Base-by-base conservation (phyloP, 2,797 vertebrate species). In the Takifugu rubripes region DNA sequence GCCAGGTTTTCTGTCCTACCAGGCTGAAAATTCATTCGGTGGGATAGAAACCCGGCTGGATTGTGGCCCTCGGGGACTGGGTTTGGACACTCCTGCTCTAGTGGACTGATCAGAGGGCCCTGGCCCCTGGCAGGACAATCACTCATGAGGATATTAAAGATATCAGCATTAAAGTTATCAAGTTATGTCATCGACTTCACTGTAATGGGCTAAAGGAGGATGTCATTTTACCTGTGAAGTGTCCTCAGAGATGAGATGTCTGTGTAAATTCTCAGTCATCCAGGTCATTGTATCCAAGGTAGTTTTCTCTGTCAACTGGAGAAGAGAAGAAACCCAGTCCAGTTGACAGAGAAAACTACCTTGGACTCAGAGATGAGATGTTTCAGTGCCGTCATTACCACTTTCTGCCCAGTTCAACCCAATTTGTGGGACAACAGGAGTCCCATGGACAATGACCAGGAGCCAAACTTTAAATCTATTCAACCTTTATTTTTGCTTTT, bases 211-310 rank as follows among this genome's bases (percentile, higher is more conserved):
- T 43, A 43, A 43, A 44, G 4, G n/a, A 44, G 2, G 5, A 44
- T 17, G 7, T 21, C 3, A 24, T 2, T 21, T 68, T 52, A 86
- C 81, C 92, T 94, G 93, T 94, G 92, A 0, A 98, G 83, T 49
- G 82, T 92, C 55, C 86, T 92, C 84, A 99, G 68, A 0, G 95
- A 91, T 1, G 85, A 84, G 82, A 95, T n/a, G n/a, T n/a, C n/a
- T n/a, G n/a, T n/a, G n/a, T n/a, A n/a, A n/a, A n/a, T n/a, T n/a
- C n/a, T n/a, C n/a, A n/a, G n/a, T n/a, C n/a, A n/a, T n/a, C n/a
- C n/a, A n/a, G n/a, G n/a, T n/a, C n/a, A n/a, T n/a, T n/a, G n/a
- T n/a, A n/a, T n/a, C n/a, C n/a, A n/a, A n/a, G n/a, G n/a, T n/a
- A n/a, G n/a, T n/a, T n/a, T n/a, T n/a, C n/a, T n/a, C n/a, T n/a